Conservation (phyloP, 2,113 vertebrate genomes). For the Atherinomorus stipes region DNA sequence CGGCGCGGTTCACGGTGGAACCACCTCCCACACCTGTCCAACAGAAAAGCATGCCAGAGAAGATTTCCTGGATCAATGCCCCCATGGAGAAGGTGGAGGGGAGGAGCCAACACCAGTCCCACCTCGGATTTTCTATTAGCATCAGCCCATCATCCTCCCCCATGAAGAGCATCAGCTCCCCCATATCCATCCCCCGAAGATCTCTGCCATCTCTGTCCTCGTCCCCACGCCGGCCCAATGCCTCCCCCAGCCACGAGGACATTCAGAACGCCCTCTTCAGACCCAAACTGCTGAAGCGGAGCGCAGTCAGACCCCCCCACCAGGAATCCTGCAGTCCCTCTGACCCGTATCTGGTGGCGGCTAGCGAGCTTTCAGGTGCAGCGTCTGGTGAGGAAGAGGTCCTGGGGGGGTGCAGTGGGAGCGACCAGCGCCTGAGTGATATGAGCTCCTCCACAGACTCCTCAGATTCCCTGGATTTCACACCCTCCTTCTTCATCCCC, state of each 20-base stretch:
- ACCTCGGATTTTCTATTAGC: constrained; percentile 68
- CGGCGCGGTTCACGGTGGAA: constrained; percentile 30
- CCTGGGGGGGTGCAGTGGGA: constrained; percentile 54
- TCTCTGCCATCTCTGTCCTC: constrained; percentile 65
- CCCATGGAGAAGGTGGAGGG: constrained; percentile 69
- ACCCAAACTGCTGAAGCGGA: constrained; percentile 70
- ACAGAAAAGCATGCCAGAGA: constrained; percentile 87
- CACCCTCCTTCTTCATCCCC: constrained; percentile 71
- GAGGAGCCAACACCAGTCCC: constrained; percentile 63
- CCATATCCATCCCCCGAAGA: constrained; percentile 80
- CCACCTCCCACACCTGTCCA: constrained; percentile 51
- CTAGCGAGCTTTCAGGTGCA: constrained; percentile 30
- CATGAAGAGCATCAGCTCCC: constrained; percentile 76
- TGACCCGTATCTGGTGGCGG: not conserved
- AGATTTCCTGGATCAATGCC: constrained; percentile 77
- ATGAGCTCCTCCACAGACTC: constrained; percentile 97
- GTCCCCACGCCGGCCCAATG: constrained; percentile 78
- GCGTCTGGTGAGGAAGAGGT: constrained; percentile 23
- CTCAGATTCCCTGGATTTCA: constrained; percentile 91
- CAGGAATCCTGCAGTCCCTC: constrained; percentile 36
- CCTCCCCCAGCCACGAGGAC: constrained; percentile 82
- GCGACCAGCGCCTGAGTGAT: constrained; percentile 90
- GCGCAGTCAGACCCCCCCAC: not conserved
- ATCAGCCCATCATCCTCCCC: constrained; percentile 73
- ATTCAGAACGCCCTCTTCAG: constrained; percentile 69